These are phyloP conservation scores for Sepiola atlantica DNA, from an alignment of 2,888 invertebrate species.

Conservation along the genomic window DNA sequence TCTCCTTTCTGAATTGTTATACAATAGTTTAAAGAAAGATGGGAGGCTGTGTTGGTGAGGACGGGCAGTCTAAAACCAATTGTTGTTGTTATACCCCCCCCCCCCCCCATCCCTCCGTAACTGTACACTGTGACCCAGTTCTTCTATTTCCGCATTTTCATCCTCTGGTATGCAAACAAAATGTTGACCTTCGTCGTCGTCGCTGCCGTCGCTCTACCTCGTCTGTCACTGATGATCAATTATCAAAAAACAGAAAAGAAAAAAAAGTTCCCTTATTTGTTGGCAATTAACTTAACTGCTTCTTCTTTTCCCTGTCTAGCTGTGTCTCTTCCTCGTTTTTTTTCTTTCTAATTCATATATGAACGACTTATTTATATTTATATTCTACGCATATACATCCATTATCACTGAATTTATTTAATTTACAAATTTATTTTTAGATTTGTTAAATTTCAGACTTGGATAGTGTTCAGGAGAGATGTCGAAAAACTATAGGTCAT, in stretches of 20 bases:
- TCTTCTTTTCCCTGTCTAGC: neutral
- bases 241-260: no score
- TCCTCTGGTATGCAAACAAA: constrained; percentile 32
- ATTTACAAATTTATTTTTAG: neutral
- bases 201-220: neutral
- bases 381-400: neutral
- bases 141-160: constrained; percentile 19
- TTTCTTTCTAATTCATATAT: no score
- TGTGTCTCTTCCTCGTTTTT: neutral
- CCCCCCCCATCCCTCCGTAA: neutral
- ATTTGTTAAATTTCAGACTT: neutral
- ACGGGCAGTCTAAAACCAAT: neutral
- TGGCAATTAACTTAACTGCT: neutral
- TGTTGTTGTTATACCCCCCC: neutral
- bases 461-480: neutral
- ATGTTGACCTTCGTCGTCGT: neutral
- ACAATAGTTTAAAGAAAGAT: neutral
- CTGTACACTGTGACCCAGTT: constrained; percentile 18
- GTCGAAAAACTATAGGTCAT: neutral
- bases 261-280: neutral
- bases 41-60: neutral
- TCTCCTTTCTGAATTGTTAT: neutral
- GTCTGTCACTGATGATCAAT: neutral
- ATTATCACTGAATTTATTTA: neutral
- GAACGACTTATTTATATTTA: neutral